Evolutionary conservation across 1,140 invertebrate genomes (phyloP).

Genomic region (Drosophila pachea): DNA sequence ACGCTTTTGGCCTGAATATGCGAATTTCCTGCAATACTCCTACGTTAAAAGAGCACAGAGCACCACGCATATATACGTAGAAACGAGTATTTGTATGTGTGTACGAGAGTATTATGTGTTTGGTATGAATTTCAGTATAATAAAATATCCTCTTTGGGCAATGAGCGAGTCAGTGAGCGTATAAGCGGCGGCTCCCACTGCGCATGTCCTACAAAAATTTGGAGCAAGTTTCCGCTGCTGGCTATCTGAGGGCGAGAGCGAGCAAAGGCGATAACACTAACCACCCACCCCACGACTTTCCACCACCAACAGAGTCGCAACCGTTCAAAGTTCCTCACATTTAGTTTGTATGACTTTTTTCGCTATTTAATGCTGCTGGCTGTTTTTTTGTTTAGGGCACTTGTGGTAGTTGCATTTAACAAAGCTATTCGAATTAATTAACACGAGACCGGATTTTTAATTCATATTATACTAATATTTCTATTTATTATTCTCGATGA

Average conservation of each 20-base stretch:
- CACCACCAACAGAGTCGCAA: conserved; percentile 33
- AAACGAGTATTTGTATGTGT: neutral
- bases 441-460: conserved; percentile 3
- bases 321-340: conserved; percentile 41
- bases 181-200: conserved; percentile 29
- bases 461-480: neutral
- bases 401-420: conserved; percentile 17
- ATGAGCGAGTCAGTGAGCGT: conserved; percentile 31
- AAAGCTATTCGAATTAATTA: conserved; percentile 12
- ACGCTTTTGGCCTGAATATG: conserved; percentile 62
- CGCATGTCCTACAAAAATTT: conserved; percentile 64
- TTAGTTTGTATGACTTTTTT: conserved; percentile 27
- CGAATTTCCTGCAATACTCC: conserved; percentile 66
- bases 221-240: conserved; percentile 67
- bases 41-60: conserved; percentile 45
- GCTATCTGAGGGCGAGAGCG: conserved; percentile 54
- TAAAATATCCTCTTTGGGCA: conserved; percentile 76
- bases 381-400: conserved; percentile 36
- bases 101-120: conserved; percentile 17
- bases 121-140: conserved; percentile 75
- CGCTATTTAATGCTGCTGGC: conserved; percentile 16
- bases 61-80: conserved; percentile 17
- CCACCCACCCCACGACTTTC: conserved; percentile 40
- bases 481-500: neutral
- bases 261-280: conserved; percentile 50